Conservation (phyloP, 2,888 invertebrate genomes). For the Bedellia somnulentella region DNA sequence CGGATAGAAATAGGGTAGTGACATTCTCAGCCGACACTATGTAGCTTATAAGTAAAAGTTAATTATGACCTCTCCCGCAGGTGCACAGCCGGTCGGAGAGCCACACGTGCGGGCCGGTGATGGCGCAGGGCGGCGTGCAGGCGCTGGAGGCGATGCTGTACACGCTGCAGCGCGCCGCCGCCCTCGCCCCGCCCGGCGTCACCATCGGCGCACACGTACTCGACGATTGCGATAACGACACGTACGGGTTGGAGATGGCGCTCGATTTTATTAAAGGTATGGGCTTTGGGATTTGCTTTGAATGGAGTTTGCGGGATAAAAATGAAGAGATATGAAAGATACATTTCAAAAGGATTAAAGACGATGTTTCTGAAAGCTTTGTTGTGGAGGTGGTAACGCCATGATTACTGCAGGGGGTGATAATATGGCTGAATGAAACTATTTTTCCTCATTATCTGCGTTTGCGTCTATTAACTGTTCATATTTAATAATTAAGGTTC, state of each 20-base stretch:
- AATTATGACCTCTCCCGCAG: constrained; percentile 13
- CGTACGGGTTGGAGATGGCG: constrained; percentile 89
- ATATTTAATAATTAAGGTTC: no score
- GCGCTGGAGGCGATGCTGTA: constrained; percentile 88
- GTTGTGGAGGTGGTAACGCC: no score
- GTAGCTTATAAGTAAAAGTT: neutral
- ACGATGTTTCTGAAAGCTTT: no score
- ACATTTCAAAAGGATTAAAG: no score
- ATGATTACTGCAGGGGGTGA: no score
- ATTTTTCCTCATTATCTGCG: no score
- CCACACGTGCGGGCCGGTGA: constrained; percentile 81
- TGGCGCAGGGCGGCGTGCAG: constrained; percentile 86
- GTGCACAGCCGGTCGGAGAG: constrained; percentile 81
- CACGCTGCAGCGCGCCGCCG: constrained; percentile 76
- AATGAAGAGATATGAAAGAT: no score
- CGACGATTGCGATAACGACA: constrained; percentile 92
- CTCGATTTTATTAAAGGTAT: constrained; percentile 91
- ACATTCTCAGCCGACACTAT: neutral
- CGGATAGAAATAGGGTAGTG: no score
- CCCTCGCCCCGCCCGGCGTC: constrained; percentile 69
- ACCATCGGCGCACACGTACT: constrained; percentile 81
- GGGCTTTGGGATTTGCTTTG: no score
- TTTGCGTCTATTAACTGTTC: no score
- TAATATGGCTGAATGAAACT: no score
- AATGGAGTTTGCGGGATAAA: no score